Percentiles rank a stretch among this genome's conserved stretches.
Evolutionary conservation across 1,140 invertebrate genomes (phyloP).

Genomic region (Orchesella cincta): DNA sequence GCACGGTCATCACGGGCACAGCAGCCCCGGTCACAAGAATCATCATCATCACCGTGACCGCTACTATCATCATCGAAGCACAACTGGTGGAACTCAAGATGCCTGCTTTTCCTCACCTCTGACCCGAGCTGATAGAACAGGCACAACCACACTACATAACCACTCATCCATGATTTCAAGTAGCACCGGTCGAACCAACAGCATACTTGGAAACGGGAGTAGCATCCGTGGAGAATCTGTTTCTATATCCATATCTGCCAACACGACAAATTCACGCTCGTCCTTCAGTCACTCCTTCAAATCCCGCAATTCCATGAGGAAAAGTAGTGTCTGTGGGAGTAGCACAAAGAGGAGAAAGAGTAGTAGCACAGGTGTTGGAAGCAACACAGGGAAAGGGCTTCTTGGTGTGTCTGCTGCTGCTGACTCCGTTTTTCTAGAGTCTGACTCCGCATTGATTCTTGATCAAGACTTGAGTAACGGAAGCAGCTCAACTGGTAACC

Average conservation of each 20-base stretch:
- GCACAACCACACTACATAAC: background rate
- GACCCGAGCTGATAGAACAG: slow-evolving; percentile 1
- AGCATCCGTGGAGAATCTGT: background rate
- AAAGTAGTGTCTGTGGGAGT: background rate
- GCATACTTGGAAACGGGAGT: background rate
- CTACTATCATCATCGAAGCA: slow-evolving; percentile 12
- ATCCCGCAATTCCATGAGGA: background rate
- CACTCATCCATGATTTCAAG: background rate
- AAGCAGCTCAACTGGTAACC: slow-evolving; percentile 17
- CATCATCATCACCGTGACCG: background rate
- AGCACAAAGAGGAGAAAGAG: slow-evolving; percentile 17
- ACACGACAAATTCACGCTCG: background rate
- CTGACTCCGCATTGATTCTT: background rate
- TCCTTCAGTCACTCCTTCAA: slow-evolving; percentile 17
- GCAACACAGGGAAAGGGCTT: background rate
- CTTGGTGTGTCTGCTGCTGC: background rate
- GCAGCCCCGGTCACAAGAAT: background rate
- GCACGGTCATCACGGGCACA: slow-evolving; percentile 1
- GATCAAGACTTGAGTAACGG: slow-evolving; percentile 11
- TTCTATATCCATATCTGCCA: slow-evolving; percentile 1
- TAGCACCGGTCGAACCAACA: background rate
- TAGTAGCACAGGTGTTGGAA: background rate
- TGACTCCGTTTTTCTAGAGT: slow-evolving; percentile 6
- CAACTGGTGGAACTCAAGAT: slow-evolving; percentile 11
- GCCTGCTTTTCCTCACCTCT: slow-evolving; percentile 14